Base-by-base conservation (phyloP, 2,888 invertebrate species). In the Rotaria magnacalcarata region DNA sequence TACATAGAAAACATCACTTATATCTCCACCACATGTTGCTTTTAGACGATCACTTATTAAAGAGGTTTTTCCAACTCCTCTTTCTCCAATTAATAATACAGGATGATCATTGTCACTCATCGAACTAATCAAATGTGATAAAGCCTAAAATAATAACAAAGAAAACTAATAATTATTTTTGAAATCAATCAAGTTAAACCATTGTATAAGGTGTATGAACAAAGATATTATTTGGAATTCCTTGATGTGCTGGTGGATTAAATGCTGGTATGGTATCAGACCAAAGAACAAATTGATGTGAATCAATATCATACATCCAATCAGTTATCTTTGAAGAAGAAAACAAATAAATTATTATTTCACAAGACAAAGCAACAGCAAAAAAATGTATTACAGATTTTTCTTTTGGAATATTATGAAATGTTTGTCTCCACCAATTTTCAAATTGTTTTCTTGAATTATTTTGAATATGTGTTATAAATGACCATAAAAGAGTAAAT, bases 21-120 rank as follows among this genome's bases (percentile, higher is more conserved):
- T 90, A 87, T 91, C 91, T 10, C 91, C 91, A 16, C 90, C 90
- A 86, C 91, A 90, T 11, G 90, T 90, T 14, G 90, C 90, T 56
- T 90, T 87, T 84, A 91, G 89, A 43, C 90, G 87, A 86, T 91
- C 91, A 85, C 89, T 89, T 34, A 91, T 89, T 74, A 91, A 89
- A 56, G 90, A 89, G 4, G 90, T 89, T 86, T 91, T 91, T 11
- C 91, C 91, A 88, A 90, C 90, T 41, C 91, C 91, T 85, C 89
- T 89, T 87, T 89, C 90, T 3, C 91, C 91, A 10, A 90, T 89
- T 54, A 91, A 88, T 88, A 91, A 88, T 60, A 91, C 90, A 21
- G 90, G 89, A 84, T 89, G 89, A 19, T 90, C 89, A 84, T 89
- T 89, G 87, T 91, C 91, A 27, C 90, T 89, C 87, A 91, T 88